Evolutionary conservation across 30 jellyfish, hydroid and myxozoan genomes (phyloP).

Genomic region (Hydra vulgaris): DNA sequence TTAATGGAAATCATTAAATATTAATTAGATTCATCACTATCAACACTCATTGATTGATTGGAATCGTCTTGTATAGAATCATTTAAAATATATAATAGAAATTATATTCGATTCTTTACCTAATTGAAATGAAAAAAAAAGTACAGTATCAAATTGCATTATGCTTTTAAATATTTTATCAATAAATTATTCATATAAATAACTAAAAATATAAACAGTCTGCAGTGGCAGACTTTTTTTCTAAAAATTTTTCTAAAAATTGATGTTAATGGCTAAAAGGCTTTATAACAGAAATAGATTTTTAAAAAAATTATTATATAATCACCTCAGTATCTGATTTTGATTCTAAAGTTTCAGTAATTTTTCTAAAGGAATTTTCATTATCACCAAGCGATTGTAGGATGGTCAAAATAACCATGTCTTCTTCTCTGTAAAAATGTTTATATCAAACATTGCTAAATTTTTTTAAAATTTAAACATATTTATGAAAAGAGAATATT

Average conservation of each 20-base stretch:
- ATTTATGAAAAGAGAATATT: no score
- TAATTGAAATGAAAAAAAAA: not conserved
- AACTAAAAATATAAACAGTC: no score
- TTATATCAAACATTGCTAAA: no score
- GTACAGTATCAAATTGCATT: not conserved
- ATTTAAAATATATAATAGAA: not conserved
- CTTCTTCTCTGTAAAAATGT: not conserved
- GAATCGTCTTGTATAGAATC: not conserved
- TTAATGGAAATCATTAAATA: not conserved
- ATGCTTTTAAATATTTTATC: no score
- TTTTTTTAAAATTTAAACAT: no score
- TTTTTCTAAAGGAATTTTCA: not conserved
- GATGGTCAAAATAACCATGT: not conserved
- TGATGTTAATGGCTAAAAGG: no score
- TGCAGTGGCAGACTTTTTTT: no score
- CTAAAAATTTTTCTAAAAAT: no score
- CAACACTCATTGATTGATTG: not conserved
- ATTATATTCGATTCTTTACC: conserved; percentile 7
- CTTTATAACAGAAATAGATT: not conserved
- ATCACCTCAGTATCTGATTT: not conserved
- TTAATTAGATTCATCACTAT: not conserved
- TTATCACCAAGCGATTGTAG: not conserved
- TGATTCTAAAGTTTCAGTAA: not conserved
- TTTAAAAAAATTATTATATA: no score
- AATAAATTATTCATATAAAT: not conserved